These are phyloP conservation scores for Lysandra bellargus DNA, from an alignment of 2,888 invertebrate genomes.

Conservation along the genomic window DNA sequence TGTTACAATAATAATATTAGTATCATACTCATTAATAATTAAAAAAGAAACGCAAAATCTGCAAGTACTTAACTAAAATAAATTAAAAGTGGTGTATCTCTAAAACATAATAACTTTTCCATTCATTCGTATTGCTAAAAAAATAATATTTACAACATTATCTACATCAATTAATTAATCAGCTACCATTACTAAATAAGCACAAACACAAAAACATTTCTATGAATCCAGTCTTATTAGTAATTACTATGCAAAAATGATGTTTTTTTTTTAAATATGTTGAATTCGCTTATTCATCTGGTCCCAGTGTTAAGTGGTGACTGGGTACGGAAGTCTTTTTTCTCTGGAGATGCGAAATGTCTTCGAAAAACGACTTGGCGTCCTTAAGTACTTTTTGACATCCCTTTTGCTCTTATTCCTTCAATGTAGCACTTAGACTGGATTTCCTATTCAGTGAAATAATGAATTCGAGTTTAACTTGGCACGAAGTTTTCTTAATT, in stretches of 20 bases:
- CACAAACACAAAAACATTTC: constrained; percentile 15
- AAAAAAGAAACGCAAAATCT: too few relatives aligned
- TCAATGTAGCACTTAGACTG: constrained; percentile 57
- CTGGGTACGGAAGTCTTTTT: constrained; percentile 70
- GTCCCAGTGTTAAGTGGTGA: constrained; percentile 65
- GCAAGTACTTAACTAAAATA: too few relatives aligned
- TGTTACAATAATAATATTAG: too few relatives aligned
- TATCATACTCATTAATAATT: too few relatives aligned
- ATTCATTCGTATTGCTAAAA: background rate
- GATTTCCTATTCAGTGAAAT: constrained; percentile 35
- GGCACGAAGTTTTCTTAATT: constrained; percentile 40
- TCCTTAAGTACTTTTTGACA: constrained; percentile 69
- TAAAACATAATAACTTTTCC: too few relatives aligned
- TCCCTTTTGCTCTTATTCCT: constrained; percentile 56
- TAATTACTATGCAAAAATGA: constrained; percentile 3
- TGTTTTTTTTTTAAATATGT: constrained; percentile 34
- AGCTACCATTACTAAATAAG: background rate
- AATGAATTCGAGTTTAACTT: constrained; percentile 20
- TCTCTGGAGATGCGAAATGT: constrained; percentile 71
- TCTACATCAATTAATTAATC: background rate
- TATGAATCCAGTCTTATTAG: constrained; percentile 6
- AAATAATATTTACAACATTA: background rate
- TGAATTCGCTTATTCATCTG: constrained; percentile 57
- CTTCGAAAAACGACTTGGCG: constrained; percentile 71
- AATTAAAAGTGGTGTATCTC: too few relatives aligned